Percentiles rank a stretch among this genome's conserved stretches.
These are phyloP conservation scores for Stenotaenia linearis DNA, from an alignment of 2,888 invertebrate genomes.

Conservation along the genomic window DNA sequence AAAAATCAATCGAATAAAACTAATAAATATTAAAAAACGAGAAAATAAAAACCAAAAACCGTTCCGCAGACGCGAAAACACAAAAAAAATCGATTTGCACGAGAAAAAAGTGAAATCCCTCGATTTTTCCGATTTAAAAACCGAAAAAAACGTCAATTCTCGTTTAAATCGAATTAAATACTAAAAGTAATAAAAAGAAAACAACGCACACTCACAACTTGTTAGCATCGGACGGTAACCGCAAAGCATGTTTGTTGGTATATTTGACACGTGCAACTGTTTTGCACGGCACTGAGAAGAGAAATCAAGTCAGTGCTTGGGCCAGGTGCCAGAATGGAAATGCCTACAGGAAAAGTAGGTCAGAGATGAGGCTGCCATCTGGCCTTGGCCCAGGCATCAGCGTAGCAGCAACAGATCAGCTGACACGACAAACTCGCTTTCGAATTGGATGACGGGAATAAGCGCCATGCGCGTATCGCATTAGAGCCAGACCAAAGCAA, in stretches of 20 bases:
- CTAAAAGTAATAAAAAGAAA: neutral
- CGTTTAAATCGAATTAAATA: neutral
- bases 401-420: neutral
- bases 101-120: too few relatives aligned
- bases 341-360: conserved; percentile 10
- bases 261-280: neutral
- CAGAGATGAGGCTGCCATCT: conserved; percentile 19
- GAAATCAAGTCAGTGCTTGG: neutral
- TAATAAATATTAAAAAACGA: neutral
- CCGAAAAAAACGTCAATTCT: too few relatives aligned
- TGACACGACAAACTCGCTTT: conserved; percentile 4
- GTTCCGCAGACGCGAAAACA: too few relatives aligned
- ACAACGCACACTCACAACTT: neutral
- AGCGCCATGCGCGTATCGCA: neutral
- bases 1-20: neutral
- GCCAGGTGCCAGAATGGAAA: conserved; percentile 6
- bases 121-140: too few relatives aligned
- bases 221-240: neutral
- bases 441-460: neutral
- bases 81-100: too few relatives aligned
- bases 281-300: neutral
- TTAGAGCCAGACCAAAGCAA: neutral
- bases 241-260: neutral
- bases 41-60: too few relatives aligned
- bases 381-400: conserved; percentile 19